These are phyloP conservation scores for Achatina immaculata DNA, from an alignment of 1,140 invertebrate genomes.

Conservation along the genomic window DNA sequence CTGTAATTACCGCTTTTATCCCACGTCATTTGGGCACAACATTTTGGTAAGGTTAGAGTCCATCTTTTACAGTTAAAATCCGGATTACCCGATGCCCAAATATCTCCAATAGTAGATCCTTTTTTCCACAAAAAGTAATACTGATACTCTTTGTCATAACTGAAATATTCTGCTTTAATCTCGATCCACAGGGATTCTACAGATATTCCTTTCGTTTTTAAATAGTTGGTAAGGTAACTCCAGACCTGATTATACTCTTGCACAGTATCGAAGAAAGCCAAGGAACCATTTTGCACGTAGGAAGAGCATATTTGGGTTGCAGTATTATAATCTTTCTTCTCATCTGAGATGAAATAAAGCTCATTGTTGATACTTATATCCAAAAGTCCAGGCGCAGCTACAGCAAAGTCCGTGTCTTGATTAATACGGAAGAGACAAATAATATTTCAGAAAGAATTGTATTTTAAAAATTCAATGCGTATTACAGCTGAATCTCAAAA, in stretches of 20 bases:
- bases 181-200: background rate
- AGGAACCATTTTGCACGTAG: background rate
- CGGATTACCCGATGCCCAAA: background rate
- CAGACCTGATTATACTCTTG: background rate
- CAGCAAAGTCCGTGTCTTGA: no score
- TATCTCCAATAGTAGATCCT: background rate
- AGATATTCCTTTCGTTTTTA: background rate
- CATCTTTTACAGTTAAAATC: background rate
- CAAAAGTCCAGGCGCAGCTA: background rate
- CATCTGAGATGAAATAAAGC: background rate
- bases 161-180: background rate
- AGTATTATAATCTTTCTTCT: background rate
- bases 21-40: background rate
- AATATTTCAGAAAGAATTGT: no score
- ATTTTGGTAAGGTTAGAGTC: background rate
- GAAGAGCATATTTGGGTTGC: background rate
- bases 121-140: background rate
- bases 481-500: no score
- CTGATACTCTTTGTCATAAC: background rate
- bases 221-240: background rate
- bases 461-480: no score
- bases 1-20: background rate
- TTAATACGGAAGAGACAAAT: no score
- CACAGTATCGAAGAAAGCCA: background rate
- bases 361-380: background rate